phyloP scores from a whole-genome alignment of 1,140 invertebrate species.

The Zaprionus ghesquierei region DNA sequence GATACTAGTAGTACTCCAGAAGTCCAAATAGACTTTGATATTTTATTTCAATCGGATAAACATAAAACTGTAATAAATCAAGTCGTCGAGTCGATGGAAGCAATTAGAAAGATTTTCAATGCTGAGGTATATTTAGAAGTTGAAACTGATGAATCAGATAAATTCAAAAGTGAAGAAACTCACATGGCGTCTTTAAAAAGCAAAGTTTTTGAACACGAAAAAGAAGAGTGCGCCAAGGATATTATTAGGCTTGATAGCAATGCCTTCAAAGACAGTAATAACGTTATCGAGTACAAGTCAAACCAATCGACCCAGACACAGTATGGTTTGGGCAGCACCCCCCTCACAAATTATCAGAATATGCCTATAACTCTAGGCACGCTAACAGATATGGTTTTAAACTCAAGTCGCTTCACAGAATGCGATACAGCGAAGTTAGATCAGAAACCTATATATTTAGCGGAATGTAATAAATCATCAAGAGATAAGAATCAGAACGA shows the following conservation, averaged over 20 bases:
- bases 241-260: too few relatives aligned
- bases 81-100: background rate
- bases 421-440: background rate
- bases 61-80: background rate
- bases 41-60: background rate
- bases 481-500: background rate
- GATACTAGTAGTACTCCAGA: background rate
- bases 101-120: background rate
- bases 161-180: background rate
- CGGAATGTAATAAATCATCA: background rate
- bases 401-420: too few relatives aligned
- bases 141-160: background rate
- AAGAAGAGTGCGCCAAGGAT: background rate
- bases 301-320: too few relatives aligned
- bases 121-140: background rate
- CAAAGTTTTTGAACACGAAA: background rate
- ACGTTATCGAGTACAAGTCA: too few relatives aligned
- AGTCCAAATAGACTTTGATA: background rate
- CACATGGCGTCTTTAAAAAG: background rate
- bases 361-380: too few relatives aligned
- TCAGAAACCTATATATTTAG: background rate
- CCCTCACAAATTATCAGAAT: too few relatives aligned
- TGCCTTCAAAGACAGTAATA: too few relatives aligned
- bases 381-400: too few relatives aligned
- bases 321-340: too few relatives aligned